Conservation (phyloP, 1,140 invertebrate genomes). For the Neomicropteryx cornuta region DNA sequence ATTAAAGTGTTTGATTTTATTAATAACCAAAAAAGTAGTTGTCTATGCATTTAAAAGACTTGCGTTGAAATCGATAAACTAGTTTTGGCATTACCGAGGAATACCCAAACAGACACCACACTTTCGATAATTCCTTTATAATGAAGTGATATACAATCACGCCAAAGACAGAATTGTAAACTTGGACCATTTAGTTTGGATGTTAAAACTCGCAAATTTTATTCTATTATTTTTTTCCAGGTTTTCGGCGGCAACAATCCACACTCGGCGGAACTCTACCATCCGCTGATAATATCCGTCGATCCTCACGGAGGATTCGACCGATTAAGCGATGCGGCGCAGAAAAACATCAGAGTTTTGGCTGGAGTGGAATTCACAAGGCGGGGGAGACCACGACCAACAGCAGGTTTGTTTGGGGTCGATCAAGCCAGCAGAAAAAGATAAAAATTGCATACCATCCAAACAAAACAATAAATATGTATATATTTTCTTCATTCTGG, state of each 20-base stretch:
- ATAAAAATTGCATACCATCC: not conserved
- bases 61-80: no score
- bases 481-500: no score
- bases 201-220: no score
- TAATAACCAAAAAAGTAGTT: no score
- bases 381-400: slow-evolving; percentile 64
- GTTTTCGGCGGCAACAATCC: slow-evolving; percentile 84
- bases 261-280: slow-evolving; percentile 76
- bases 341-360: slow-evolving; percentile 64
- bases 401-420: slow-evolving; percentile 42
- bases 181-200: no score
- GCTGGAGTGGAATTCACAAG: slow-evolving; percentile 78
- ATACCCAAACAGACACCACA: no score
- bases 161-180: no score
- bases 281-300: slow-evolving; percentile 86
- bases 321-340: slow-evolving; percentile 56
- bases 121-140: no score
- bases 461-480: slow-evolving; percentile 4
- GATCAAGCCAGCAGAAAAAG: slow-evolving; percentile 3
- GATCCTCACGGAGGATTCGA: slow-evolving; percentile 76
- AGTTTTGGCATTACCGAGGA: no score
- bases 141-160: no score
- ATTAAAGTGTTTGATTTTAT: no score
- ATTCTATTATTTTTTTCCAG: slow-evolving; percentile 14
- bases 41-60: no score